These are phyloP conservation scores for Rhabdomys pumilio DNA, from an alignment of 2,797 vertebrate genomes.

Conservation along the genomic window DNA sequence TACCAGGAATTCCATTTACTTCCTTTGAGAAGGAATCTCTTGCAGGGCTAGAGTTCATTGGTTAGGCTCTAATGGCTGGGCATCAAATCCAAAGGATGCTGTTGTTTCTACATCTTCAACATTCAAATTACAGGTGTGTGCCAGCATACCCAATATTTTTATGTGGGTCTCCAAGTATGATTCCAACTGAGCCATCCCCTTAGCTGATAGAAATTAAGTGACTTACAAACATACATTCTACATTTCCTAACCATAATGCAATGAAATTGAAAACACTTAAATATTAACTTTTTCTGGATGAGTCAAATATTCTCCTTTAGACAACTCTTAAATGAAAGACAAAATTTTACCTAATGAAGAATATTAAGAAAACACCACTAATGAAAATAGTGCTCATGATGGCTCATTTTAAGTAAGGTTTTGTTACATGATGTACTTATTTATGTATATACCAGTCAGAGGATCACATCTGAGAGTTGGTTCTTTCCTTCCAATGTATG, in stretches of 20 bases:
- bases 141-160: too few relatives aligned
- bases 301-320: slow-evolving; percentile 1
- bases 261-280: slow-evolving; percentile 30
- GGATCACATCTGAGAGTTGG: not conserved
- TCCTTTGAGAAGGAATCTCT: too few relatives aligned
- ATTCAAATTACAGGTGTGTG: too few relatives aligned
- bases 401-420: not conserved
- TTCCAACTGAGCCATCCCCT: not conserved
- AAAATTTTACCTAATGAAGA: not conserved
- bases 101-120: too few relatives aligned
- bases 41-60: too few relatives aligned
- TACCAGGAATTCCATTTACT: not conserved
- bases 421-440: not conserved
- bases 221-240: not conserved
- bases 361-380: not conserved
- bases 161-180: not conserved
- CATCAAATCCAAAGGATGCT: too few relatives aligned
- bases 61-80: too few relatives aligned
- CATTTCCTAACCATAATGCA: not conserved
- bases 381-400: not conserved
- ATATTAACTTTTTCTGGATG: not conserved
- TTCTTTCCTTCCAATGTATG: not conserved
- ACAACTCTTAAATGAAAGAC: not conserved
- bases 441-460: not conserved
- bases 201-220: not conserved